These are phyloP conservation scores for Metaphire vulgaris DNA, from an alignment of 1,140 invertebrate genomes.

Conservation along the genomic window DNA sequence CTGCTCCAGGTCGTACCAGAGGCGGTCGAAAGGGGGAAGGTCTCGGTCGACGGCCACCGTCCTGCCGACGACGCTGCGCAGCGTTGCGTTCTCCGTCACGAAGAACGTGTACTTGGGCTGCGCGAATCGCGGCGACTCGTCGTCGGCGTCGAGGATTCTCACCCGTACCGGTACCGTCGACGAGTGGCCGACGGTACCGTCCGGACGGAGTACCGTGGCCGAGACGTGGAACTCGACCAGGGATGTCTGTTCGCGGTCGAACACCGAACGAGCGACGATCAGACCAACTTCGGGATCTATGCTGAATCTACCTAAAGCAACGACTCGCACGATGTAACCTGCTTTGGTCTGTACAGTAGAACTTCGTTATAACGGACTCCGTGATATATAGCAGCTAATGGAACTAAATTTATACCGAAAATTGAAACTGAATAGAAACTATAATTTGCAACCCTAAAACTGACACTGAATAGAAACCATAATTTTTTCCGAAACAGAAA, in stretches of 20 bases:
- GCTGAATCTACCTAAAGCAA: not conserved
- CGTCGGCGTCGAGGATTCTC: slow-evolving; percentile 80
- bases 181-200: slow-evolving; percentile 21
- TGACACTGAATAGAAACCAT: too few species aligned
- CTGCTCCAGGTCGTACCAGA: not conserved
- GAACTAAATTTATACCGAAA: too few species aligned
- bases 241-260: slow-evolving; percentile 25
- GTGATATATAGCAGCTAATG: too few species aligned
- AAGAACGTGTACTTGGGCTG: slow-evolving; percentile 47
- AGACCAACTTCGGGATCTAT: not conserved
- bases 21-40: not conserved
- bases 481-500: too few species aligned
- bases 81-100: not conserved
- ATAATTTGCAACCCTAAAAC: too few species aligned
- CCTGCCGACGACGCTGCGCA: not conserved
- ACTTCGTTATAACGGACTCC: too few species aligned
- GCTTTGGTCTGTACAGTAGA: too few species aligned
- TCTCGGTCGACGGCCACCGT: slow-evolving; percentile 5
- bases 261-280: not conserved
- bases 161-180: slow-evolving; percentile 61
- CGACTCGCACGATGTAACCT: too few species aligned
- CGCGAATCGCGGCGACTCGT: slow-evolving; percentile 85
- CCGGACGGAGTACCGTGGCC: not conserved
- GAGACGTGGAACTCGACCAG: slow-evolving; percentile 19
- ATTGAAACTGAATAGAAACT: too few species aligned